Evolutionary conservation across 2,888 invertebrate genomes (phyloP), one percentile per base, ranked within the genome.

Genomic region (Ceramica pisi): DNA sequence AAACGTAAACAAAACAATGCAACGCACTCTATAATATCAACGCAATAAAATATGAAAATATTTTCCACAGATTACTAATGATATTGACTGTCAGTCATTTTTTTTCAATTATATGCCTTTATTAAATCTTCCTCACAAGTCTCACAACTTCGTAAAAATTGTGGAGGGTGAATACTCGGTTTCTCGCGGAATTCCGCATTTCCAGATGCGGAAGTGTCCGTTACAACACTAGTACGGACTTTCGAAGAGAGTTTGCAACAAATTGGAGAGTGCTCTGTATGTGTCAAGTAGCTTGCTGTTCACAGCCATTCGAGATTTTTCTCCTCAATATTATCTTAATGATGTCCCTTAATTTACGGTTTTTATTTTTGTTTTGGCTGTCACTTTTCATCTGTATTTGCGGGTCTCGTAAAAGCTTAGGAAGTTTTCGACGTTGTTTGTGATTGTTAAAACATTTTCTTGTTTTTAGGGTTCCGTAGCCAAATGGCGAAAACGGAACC

Each of bases 251-350:
- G 80, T 80, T 86, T 79, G 81, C 78, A 84, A 88, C 86, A 89
- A 90, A 90, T 88, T 90, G 90, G 89, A 90, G 88, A 66, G 78
- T 78, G 53, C 89, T 87, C 67, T 84, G 82, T 82, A 80, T 87
- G 84, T 88, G 86, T 87, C 89, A 83, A 90, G 89, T 77, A 82
- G 78, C 69, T 64, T 77, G 72, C 75, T 82, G 80, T 85, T 86
- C 84, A 62, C 72, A 76, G 77, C 35, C 67, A 71, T 83, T 86
- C 82, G 80, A 79, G 78, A 76, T 79, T 79, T 84, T 84, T 78
- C 67, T 65, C 67, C 83, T 80, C 68, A 81, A 70, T 77, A 81
- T 84, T 82, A 80, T 85, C 79, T 67, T 87, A 86, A 84, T 83
- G 81, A 86, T 74, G 80, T 78, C 78, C 71, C 65, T 72, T 85